Base-by-base conservation (phyloP, 1,140 invertebrate species). In the Subanguina moxae region DNA sequence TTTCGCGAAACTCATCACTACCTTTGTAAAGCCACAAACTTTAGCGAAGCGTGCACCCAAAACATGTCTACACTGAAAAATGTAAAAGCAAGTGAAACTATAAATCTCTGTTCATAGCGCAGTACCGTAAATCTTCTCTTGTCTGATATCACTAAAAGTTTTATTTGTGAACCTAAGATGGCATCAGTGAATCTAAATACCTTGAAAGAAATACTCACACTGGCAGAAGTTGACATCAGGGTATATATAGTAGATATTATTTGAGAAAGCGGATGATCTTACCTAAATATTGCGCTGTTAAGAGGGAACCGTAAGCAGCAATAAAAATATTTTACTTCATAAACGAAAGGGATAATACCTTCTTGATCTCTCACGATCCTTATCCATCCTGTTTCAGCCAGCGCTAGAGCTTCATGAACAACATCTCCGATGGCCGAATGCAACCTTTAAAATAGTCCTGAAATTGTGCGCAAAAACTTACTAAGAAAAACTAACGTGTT, bases 241-340 rank as follows among this genome's bases (percentile, higher is more conserved):
- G 15, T 45, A 61, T 30, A 61, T 38, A 32, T 38, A 61, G 38
- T 61, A 61, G 28, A 45, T 28, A 15, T 61, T 19, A 3, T 61
- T 61, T 5, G 58, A 61, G 58, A 61, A 58, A 52, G 23, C 23
- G 48, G n/a, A 25, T 3, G 48, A 52, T 52, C 48, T 19, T 7
- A 52, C 48, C 48, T 52, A 15, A 52, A 52, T n/a, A n/a, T n/a
- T n/a, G n/a, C n/a, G n/a, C n/a, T n/a, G n/a, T n/a, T n/a, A n/a
- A n/a, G n/a, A n/a, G n/a, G n/a, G n/a, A n/a, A n/a, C n/a, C n/a
- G n/a, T n/a, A n/a, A n/a, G n/a, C n/a, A n/a, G n/a, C n/a, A n/a
- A n/a, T n/a, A n/a, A n/a, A n/a, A n/a, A 23, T 64, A 63, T 58
- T 7, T 65, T 65, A 64, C 62, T 56, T 64, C 62, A 64, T 58